Conservation (phyloP, 2,888 invertebrate species). For the Cosmia trapezina region DNA sequence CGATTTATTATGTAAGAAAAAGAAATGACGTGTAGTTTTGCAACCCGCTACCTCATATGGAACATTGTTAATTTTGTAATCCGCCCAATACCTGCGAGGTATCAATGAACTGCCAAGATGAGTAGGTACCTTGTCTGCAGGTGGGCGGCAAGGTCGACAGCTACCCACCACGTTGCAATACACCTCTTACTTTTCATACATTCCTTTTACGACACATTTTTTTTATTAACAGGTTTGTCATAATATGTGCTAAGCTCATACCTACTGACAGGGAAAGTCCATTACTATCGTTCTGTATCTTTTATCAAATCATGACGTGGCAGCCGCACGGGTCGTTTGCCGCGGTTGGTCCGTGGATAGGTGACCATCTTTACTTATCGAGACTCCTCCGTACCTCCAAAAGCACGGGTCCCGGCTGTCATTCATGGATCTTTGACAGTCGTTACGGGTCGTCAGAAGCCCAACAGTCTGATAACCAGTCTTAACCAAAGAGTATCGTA, state of each 20-base stretch:
- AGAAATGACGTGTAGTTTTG: constrained; percentile 8
- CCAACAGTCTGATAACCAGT: background rate
- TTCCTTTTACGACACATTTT: constrained; percentile 28
- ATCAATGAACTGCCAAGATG: constrained; percentile 57
- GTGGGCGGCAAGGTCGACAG: constrained; percentile 54
- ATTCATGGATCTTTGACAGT: too few species aligned
- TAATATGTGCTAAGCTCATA: background rate
- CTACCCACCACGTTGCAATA: constrained; percentile 44
- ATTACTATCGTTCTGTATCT: background rate
- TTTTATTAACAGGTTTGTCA: constrained; percentile 17
- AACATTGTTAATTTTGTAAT: constrained; percentile 42
- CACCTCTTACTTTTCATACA: constrained; percentile 59
- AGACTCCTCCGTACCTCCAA: background rate
- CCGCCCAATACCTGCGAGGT: constrained; percentile 21
- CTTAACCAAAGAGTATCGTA: background rate
- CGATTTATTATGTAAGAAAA: constrained; percentile 2
- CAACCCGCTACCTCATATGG: background rate
- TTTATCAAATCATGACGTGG: background rate
- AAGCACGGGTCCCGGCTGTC: background rate
- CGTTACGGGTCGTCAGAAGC: too few species aligned
- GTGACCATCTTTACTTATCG: background rate
- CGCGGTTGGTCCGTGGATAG: background rate
- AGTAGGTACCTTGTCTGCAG: constrained; percentile 33
- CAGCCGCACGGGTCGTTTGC: background rate
- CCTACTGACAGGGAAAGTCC: constrained; percentile 9